These are phyloP conservation scores for Microplitis mediator DNA, from an alignment of 1,140 invertebrate genomes.

Conservation along the genomic window DNA sequence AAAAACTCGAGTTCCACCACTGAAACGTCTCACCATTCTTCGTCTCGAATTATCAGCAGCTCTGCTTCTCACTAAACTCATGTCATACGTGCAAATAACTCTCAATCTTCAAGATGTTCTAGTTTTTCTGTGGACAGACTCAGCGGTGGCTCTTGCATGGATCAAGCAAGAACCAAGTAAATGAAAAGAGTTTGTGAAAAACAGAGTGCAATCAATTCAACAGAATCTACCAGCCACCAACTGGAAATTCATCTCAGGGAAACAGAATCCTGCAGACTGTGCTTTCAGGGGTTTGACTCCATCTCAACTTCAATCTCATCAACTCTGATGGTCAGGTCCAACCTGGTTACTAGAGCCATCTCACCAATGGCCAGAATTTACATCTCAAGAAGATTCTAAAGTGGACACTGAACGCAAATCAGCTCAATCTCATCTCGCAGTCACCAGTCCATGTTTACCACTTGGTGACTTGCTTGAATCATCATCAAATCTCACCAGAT, in stretches of 20 bases:
- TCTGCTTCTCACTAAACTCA: slow-evolving; percentile 28
- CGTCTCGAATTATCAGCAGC: slow-evolving; percentile 41
- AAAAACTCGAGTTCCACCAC: slow-evolving; percentile 41
- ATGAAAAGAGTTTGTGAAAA: slow-evolving; percentile 41
- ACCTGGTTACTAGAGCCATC: not conserved
- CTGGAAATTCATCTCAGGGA: slow-evolving; percentile 41
- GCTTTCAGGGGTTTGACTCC: not conserved
- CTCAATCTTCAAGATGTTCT: not conserved
- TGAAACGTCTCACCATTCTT: slow-evolving; percentile 42
- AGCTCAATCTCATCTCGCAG: too few species aligned
- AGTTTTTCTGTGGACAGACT: slow-evolving; percentile 32
- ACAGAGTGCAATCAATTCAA: slow-evolving; percentile 52
- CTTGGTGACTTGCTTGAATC: too few species aligned
- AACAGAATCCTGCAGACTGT: slow-evolving; percentile 36
- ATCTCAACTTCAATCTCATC: not conserved
- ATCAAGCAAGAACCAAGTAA: not conserved
- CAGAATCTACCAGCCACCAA: slow-evolving; percentile 33
- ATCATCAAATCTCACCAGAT: too few species aligned
- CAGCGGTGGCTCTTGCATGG: slow-evolving; percentile 27
- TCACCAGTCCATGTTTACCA: too few species aligned
- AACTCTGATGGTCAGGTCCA: not conserved
- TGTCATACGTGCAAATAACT: slow-evolving; percentile 9
- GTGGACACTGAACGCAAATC: too few species aligned
- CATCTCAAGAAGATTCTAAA: not conserved
- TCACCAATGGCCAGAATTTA: not conserved